Evolutionary conservation across 2,797 vertebrate genomes (phyloP).

Genomic region (Nasua narica): DNA sequence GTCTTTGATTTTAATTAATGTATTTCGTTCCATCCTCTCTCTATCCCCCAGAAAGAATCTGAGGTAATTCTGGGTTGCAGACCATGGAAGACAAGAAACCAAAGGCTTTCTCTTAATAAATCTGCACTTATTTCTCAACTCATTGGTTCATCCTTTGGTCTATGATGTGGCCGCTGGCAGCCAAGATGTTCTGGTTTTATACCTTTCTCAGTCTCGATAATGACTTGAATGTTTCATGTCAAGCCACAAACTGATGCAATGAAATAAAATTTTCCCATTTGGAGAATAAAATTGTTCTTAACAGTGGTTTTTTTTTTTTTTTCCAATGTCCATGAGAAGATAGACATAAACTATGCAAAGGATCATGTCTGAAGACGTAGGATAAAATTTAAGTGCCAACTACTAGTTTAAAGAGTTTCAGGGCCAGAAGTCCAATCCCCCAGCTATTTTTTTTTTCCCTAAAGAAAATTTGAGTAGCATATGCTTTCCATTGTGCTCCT

Average conservation of each 20-base stretch:
- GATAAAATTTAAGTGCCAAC: slow-evolving; percentile 7
- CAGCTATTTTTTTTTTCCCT: not conserved
- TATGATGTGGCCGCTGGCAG: not conserved
- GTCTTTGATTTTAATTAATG: not conserved
- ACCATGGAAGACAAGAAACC: not conserved
- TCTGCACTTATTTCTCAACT: not conserved
- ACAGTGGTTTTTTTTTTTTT: not conserved
- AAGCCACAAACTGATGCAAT: slow-evolving; percentile 3
- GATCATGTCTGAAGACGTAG: not conserved
- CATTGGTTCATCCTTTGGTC: not conserved
- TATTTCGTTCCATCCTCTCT: not conserved
- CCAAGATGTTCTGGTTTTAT: not conserved
- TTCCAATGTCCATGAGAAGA: slow-evolving; percentile 40
- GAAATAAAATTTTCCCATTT: not conserved
- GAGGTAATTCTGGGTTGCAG: not conserved
- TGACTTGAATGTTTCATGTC: slow-evolving; percentile 27
- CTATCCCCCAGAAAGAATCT: not conserved
- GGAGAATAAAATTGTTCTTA: slow-evolving; percentile 24
- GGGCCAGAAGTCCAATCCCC: not conserved
- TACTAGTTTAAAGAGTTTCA: not conserved
- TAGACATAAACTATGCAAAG: not conserved
- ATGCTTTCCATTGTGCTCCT: slow-evolving; percentile 61
- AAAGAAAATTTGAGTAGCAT: slow-evolving; percentile 36
- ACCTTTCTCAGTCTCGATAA: not conserved
- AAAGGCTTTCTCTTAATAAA: not conserved